Conservation (phyloP, 2,797 vertebrate species). For the Poeciliopsis infans region DNA sequence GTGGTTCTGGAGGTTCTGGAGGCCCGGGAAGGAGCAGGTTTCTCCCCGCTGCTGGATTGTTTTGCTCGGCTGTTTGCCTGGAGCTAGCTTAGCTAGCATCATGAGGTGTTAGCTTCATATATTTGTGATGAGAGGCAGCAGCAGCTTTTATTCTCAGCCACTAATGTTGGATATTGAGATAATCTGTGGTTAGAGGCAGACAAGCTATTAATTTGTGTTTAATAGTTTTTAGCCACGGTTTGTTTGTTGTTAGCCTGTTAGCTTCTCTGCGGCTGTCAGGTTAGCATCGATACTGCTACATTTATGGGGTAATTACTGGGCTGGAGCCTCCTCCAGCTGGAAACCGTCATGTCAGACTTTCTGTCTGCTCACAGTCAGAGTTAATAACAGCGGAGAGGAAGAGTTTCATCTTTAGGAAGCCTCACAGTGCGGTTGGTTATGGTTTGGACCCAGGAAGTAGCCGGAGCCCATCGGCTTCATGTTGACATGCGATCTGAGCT, state of each 20-base stretch:
- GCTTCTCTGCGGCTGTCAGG: slow-evolving; percentile 48
- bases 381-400: background rate
- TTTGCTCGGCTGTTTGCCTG: slow-evolving; percentile 51
- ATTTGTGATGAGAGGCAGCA: slow-evolving; percentile 55
- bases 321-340: fast-evolving
- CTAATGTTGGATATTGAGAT: fast-evolving
- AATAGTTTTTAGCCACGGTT: slow-evolving; percentile 6
- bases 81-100: slow-evolving; percentile 48
- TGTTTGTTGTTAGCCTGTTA: slow-evolving; percentile 46
- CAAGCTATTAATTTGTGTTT: background rate
- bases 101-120: slow-evolving; percentile 39
- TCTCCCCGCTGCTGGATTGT: slow-evolving; percentile 16
- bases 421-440: background rate
- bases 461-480: background rate
- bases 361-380: fast-evolving
- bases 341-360: fast-evolving
- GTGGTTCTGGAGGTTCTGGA: background rate
- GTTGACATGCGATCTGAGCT: slow-evolving; percentile 5
- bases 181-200: fast-evolving
- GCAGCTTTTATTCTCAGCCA: fast-evolving
- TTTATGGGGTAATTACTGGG: background rate
- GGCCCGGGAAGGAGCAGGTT: fast-evolving
- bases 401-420: background rate
- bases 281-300: slow-evolving; percentile 28
- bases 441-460: slow-evolving; percentile 25